phyloP scores from a whole-genome alignment of 2,113 vertebrate species.

The Spermophilus dauricus region DNA sequence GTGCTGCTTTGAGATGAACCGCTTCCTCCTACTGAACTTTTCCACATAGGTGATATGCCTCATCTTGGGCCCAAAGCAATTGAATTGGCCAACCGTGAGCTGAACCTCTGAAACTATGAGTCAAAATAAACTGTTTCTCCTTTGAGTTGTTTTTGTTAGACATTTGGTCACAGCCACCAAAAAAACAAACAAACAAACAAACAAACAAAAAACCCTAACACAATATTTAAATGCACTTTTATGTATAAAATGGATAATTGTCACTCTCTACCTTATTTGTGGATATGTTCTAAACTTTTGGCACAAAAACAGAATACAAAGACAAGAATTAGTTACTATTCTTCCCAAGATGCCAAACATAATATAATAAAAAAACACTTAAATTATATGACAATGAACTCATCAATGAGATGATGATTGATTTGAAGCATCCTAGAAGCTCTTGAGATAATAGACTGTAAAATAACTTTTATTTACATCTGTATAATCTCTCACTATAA shows the following conservation, averaged over 20 bases:
- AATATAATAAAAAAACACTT: background rate
- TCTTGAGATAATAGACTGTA: background rate
- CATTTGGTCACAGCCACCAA: too few relatives aligned
- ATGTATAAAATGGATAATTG: background rate
- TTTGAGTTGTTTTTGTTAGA: too few relatives aligned
- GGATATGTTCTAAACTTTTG: background rate
- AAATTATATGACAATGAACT: background rate
- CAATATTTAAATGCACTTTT: too few relatives aligned
- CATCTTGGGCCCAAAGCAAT: too few relatives aligned
- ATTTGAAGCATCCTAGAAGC: background rate
- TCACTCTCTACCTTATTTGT: background rate
- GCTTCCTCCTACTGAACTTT: too few relatives aligned
- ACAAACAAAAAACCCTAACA: too few relatives aligned
- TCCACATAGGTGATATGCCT: too few relatives aligned
- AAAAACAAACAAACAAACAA: too few relatives aligned
- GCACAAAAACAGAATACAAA: background rate
- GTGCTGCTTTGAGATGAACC: too few relatives aligned
- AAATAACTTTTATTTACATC: constrained; percentile 42
- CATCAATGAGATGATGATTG: background rate
- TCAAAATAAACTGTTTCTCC: too few relatives aligned
- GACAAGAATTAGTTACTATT: background rate
- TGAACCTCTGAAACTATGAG: too few relatives aligned
- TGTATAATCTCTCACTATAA: background rate
- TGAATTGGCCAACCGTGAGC: too few relatives aligned
- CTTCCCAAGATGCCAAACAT: constrained; percentile 29